Conservation (phyloP, 1,140 invertebrate genomes). For the Bombus terrestris region DNA sequence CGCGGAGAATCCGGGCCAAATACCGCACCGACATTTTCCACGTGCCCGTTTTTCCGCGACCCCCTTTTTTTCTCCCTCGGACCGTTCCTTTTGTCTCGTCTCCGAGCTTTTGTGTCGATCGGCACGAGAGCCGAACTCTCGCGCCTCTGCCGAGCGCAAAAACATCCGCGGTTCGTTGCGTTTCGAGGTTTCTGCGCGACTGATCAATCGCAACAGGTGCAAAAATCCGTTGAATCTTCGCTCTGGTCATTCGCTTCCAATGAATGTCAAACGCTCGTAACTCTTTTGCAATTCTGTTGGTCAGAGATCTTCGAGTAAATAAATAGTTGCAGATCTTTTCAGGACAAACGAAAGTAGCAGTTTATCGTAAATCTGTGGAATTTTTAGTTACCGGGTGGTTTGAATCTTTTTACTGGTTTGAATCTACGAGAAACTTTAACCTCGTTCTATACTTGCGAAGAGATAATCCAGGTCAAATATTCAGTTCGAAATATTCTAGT, state of each 20-base stretch:
- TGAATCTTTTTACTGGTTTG: too few species aligned
- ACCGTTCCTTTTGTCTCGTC: background rate
- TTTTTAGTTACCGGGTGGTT: too few species aligned
- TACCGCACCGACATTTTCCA: conserved; percentile 1
- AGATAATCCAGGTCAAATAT: too few species aligned
- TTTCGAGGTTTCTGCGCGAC: background rate
- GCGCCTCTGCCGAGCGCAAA: background rate
- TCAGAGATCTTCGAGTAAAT: too few species aligned
- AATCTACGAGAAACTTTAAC: too few species aligned
- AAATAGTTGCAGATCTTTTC: too few species aligned
- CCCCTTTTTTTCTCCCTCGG: background rate
- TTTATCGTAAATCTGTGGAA: too few species aligned
- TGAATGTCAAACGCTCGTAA: too few species aligned
- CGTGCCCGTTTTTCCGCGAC: background rate
- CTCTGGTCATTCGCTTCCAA: background rate
- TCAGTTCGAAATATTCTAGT: too few species aligned
- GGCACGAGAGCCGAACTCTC: background rate
- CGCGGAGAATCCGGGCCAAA: conserved; percentile 8
- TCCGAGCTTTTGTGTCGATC: background rate
- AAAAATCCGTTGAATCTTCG: background rate
- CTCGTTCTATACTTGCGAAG: too few species aligned
- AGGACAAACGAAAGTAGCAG: too few species aligned
- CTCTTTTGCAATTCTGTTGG: too few species aligned
- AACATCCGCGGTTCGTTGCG: background rate
- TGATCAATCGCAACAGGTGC: conserved; percentile 41